Percentiles rank a stretch among this genome's conserved stretches.
Evolutionary conservation across 2,113 vertebrate genomes (phyloP).

Genomic region (Platysteira castanea): DNA sequence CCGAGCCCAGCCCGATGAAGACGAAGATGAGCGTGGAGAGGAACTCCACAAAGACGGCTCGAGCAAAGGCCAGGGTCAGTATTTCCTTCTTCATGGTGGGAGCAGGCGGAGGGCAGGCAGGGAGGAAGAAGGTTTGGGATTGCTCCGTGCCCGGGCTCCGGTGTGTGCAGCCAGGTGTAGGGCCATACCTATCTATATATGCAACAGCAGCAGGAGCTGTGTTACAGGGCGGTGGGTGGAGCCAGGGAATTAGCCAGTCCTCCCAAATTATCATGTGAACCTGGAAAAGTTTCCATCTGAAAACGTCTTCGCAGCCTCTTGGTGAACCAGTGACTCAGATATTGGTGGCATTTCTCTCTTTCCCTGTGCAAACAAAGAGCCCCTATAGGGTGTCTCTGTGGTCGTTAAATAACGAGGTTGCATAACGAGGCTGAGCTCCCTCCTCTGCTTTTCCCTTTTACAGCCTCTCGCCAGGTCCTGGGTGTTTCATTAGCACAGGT

Average conservation of each 20-base stretch:
- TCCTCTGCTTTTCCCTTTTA: neutral
- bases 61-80: constrained; percentile 72
- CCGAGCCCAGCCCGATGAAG: constrained; percentile 79
- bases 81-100: constrained; percentile 76
- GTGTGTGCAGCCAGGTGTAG: neutral
- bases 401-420: constrained; percentile 55
- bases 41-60: constrained; percentile 76
- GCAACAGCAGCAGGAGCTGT: constrained; percentile 53
- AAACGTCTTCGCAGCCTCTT: constrained; percentile 20
- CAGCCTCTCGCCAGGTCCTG: neutral
- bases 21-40: constrained; percentile 79
- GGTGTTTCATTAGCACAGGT: neutral
- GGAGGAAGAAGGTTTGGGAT: neutral
- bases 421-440: constrained; percentile 7
- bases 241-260: constrained; percentile 42
- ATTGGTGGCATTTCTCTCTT: constrained; percentile 35
- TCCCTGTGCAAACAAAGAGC: constrained; percentile 45
- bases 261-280: constrained; percentile 44
- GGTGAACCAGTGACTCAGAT: constrained; percentile 40
- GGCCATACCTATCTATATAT: constrained; percentile 67
- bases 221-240: constrained; percentile 52
- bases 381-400: constrained; percentile 43
- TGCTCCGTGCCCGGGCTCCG: neutral
- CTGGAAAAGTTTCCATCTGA: constrained; percentile 65
- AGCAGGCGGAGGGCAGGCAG: neutral